Base-by-base conservation (phyloP, 2,888 invertebrate genomes). In the Xestia ashworthii region DNA sequence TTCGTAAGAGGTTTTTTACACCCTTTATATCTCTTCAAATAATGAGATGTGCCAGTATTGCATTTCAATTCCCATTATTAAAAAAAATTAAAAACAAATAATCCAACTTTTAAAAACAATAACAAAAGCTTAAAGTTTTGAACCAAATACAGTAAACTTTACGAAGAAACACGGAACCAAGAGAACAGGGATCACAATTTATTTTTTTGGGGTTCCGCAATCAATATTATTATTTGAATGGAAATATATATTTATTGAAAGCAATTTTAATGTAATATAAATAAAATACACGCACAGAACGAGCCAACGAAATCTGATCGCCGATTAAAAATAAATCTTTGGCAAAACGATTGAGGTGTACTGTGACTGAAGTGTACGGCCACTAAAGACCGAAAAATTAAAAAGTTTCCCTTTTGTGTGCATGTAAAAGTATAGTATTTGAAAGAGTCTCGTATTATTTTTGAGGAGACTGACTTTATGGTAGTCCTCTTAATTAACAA, bases 201-300 rank as follows among this genome's bases (percentile, higher is more conserved):
- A 70, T 74, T 82, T 82, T 85, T 87, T 78, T 71, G 50, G 79
- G 78, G 79, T 82, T 81, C 81, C 78, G 50, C 74, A 77, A 80
- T 88, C 74, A 77, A 82, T 83, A 83, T 88, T 84, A 82, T 87
- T 90, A 90, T 91, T 90, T 86, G 84, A 90, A 88, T 86, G 82
- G 76, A 84, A 85, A 86, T 80, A 88, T 89, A 89, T 89, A 90
- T 89, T 90, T 91, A 89, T 91, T 89, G 88, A 85, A 88, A 88
- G 84, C 90, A 90, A 92, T 93, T 91, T 91, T 88, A 90, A 86
- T 87, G 88, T 89, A 90, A 91, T 92, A 90, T 92, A 92, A 93
- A 93, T 92, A 92, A 90, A 91, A 87, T 86, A 81, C 76, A 85
- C 83, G 82, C 83, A 88, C 88, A 88, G 88, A 89, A 78, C 76